These are phyloP conservation scores for Bombus confusus DNA, from an alignment of 1,140 invertebrate species.

Conservation along the genomic window DNA sequence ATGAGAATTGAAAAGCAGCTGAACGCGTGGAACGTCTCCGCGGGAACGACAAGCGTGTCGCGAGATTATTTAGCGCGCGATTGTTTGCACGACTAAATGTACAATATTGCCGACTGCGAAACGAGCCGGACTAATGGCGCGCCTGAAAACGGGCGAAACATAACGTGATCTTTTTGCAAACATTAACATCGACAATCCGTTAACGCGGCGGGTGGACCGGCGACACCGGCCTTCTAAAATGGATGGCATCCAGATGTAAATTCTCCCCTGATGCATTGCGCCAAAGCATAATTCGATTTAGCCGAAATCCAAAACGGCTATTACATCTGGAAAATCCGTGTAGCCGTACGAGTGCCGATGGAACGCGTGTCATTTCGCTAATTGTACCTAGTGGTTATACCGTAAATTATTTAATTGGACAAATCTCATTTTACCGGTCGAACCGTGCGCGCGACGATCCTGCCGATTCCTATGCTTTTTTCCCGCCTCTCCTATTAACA, in stretches of 20 bases:
- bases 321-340: slow-evolving; percentile 31
- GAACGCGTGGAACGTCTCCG: no score
- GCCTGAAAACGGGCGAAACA: background rate
- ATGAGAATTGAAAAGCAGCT: background rate
- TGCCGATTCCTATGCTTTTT: slow-evolving; percentile 22
- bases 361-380: slow-evolving; percentile 53
- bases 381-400: slow-evolving; percentile 36
- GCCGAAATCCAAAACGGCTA: slow-evolving; percentile 48
- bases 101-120: background rate
- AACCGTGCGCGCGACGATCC: background rate
- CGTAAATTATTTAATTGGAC: slow-evolving; percentile 56
- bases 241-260: slow-evolving; percentile 21
- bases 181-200: slow-evolving; percentile 5
- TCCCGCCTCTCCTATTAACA: background rate
- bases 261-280: slow-evolving; percentile 34
- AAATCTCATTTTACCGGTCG: slow-evolving; percentile 20
- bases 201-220: background rate
- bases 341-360: slow-evolving; percentile 11
- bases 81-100: background rate
- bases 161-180: slow-evolving; percentile 12
- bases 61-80: background rate
- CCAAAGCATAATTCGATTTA: slow-evolving; percentile 58
- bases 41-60: background rate
- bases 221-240: background rate
- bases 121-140: background rate